Evolutionary conservation across 2,888 invertebrate genomes (phyloP).

Genomic region (Limnephilus auricula): DNA sequence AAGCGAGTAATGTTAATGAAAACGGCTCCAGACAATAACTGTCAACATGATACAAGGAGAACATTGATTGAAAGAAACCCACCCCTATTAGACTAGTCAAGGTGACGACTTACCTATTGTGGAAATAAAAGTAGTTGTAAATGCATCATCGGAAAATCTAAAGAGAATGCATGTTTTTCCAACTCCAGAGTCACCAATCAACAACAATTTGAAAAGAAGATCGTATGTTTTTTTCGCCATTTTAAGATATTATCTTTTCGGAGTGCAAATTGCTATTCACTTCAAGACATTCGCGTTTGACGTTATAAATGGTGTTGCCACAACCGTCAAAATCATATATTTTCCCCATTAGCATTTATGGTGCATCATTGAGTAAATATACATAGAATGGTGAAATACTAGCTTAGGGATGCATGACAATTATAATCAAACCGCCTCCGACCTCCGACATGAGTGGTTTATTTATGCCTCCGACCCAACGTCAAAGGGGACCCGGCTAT

Average conservation of each 20-base stretch:
- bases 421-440: too few relatives aligned
- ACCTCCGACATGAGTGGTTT: too few relatives aligned
- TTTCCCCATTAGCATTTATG: neutral
- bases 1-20: neutral
- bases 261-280: slow-evolving; percentile 52
- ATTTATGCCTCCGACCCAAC: too few relatives aligned
- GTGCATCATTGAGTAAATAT: neutral
- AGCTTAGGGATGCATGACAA: neutral
- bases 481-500: too few relatives aligned
- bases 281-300: slow-evolving; percentile 62
- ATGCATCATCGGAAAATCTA: slow-evolving; percentile 96
- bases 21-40: slow-evolving; percentile 13
- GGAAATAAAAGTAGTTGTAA: slow-evolving; percentile 96
- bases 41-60: slow-evolving; percentile 33
- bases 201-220: slow-evolving; percentile 92
- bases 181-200: slow-evolving; percentile 96
- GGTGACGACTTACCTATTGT: slow-evolving; percentile 89
- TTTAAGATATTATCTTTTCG: slow-evolving; percentile 55
- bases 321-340: neutral
- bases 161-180: slow-evolving; percentile 97
- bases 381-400: neutral
- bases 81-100: slow-evolving; percentile 60
- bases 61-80: slow-evolving; percentile 55
- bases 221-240: slow-evolving; percentile 98
- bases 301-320: slow-evolving; percentile 59